phyloP scores from a whole-genome alignment of 2,888 invertebrate species.

The Dolichopus griseipennis region DNA sequence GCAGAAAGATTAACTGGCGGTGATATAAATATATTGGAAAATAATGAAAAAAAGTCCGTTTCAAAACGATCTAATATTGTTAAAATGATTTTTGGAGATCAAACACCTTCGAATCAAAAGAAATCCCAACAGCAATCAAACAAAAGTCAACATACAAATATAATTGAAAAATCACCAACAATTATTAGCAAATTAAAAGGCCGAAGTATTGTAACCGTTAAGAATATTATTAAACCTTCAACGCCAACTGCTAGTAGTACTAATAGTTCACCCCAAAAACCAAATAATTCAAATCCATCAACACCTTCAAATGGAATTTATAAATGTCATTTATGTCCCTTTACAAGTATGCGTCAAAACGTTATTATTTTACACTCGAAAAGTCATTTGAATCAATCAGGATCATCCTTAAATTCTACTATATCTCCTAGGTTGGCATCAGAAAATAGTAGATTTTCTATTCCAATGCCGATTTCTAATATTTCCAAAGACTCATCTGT shows the following conservation, averaged over 20 bases:
- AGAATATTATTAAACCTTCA: conserved; percentile 22
- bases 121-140: conserved; percentile 21
- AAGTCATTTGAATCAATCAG: conserved; percentile 47
- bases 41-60: conserved; percentile 21
- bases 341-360: conserved; percentile 59
- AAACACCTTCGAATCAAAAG: conserved; percentile 20
- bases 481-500: conserved; percentile 40
- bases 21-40: conserved; percentile 57
- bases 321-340: conserved; percentile 56
- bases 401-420: conserved; percentile 7
- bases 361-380: conserved; percentile 66
- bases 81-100: conserved; percentile 29
- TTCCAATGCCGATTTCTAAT: neutral
- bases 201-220: neutral
- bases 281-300: neutral
- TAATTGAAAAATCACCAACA: neutral
- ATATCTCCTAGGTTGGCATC: conserved; percentile 7
- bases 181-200: conserved; percentile 9
- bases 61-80: conserved; percentile 29
- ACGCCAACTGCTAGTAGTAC: conserved; percentile 27
- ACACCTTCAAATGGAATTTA: conserved; percentile 40
- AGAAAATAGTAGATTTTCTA: conserved; percentile 28
- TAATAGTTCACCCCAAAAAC: conserved; percentile 24
- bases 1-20: conserved; percentile 67
- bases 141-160: conserved; percentile 21